A percentile compares a stretch with the other conserved stretches of the same genome.
Evolutionary conservation across 2,888 invertebrate species (phyloP).

Genomic region (Lagria hirta): DNA sequence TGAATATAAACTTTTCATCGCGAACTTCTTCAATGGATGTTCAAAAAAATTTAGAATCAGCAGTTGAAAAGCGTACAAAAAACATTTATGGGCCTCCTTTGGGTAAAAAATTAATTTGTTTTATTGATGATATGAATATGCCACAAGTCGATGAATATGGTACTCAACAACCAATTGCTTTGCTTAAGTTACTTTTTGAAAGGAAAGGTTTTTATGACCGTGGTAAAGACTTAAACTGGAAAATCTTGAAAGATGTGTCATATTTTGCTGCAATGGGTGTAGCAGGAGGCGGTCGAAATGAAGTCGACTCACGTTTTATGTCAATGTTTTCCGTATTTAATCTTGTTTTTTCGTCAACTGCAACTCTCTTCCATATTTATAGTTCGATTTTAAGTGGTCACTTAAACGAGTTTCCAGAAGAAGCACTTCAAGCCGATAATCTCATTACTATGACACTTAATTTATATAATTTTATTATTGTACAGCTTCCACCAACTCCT

Average conservation of each 20-base stretch:
- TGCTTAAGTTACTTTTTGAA: constrained; percentile 88
- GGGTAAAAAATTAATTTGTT: constrained; percentile 85
- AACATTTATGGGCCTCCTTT: constrained; percentile 87
- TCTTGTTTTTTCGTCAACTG: constrained; percentile 78
- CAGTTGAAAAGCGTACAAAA: constrained; percentile 87
- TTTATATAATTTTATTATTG: constrained; percentile 76
- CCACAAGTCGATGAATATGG: constrained; percentile 86
- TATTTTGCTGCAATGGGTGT: constrained; percentile 85
- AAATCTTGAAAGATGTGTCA: constrained; percentile 77
- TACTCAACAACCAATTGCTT: constrained; percentile 90
- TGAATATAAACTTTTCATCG: constrained; percentile 89
- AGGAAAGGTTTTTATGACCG: constrained; percentile 86
- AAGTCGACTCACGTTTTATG: constrained; percentile 87
- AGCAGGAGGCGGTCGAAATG: constrained; percentile 87
- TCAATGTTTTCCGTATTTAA: constrained; percentile 89
- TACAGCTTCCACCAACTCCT: constrained; percentile 85
- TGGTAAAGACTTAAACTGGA: constrained; percentile 88
- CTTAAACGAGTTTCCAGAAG: constrained; percentile 66
- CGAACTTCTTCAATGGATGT: constrained; percentile 89
- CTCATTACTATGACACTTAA: constrained; percentile 79
- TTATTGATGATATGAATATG: constrained; percentile 96
- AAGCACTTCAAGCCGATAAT: constrained; percentile 66
- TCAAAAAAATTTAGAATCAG: constrained; percentile 82
- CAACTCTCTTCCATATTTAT: constrained; percentile 79
- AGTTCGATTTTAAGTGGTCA: constrained; percentile 80